phyloP scores from a whole-genome alignment of 2,797 vertebrate species.

The Cheirogaleus major region DNA sequence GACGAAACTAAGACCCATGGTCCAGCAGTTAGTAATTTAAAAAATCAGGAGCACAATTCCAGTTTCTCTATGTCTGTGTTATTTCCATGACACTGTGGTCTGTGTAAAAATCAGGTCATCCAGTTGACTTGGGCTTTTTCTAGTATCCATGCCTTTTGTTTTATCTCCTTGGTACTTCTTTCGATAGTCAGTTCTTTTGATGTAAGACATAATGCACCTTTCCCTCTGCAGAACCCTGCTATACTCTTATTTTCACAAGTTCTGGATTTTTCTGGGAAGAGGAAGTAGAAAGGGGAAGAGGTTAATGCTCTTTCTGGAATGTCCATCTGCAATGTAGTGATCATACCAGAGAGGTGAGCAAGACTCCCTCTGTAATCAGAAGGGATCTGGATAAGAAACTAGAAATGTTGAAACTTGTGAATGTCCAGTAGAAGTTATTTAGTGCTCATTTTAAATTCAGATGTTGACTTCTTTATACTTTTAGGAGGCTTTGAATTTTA shows the following conservation, averaged over 20 bases:
- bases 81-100: neutral
- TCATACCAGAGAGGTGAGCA: neutral
- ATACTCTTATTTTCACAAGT: neutral
- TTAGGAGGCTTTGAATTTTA: slow-evolving; percentile 30
- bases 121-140: neutral
- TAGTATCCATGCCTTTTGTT: neutral
- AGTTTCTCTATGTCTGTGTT: neutral
- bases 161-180: neutral
- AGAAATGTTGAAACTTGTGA: neutral
- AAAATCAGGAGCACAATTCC: neutral
- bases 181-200: neutral
- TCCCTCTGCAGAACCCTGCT: neutral
- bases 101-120: neutral
- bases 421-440: neutral
- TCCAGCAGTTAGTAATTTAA: neutral
- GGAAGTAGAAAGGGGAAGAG: neutral
- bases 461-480: slow-evolving; percentile 26
- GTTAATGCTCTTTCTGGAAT: slow-evolving; percentile 12
- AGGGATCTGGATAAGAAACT: neutral
- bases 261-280: neutral
- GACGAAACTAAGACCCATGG: neutral
- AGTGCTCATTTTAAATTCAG: slow-evolving; percentile 1
- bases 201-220: neutral
- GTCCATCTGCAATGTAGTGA: neutral
- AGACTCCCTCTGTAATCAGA: neutral